Percentiles rank a stretch among this genome's conserved stretches.
phyloP scores from a whole-genome alignment of 1,140 invertebrate genomes.

The Drosophila oshimai region DNA sequence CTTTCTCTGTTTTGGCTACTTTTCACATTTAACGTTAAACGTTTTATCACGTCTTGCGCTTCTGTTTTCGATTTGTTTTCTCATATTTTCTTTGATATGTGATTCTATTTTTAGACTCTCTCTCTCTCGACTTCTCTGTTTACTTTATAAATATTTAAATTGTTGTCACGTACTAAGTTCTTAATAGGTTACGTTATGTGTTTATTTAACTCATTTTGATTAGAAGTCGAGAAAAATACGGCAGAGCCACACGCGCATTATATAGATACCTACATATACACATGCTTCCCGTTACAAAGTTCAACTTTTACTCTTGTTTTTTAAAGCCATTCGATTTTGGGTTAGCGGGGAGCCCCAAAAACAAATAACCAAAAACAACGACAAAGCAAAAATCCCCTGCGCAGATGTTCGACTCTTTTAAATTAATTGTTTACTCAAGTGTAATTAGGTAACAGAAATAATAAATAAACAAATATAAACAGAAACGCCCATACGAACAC shows the following conservation, averaged over 20 bases:
- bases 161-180: constrained; percentile 81
- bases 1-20: constrained; percentile 42
- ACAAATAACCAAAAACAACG: background rate
- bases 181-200: constrained; percentile 82
- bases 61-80: constrained; percentile 45
- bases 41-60: constrained; percentile 69
- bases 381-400: constrained; percentile 11
- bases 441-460: constrained; percentile 41
- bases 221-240: constrained; percentile 69
- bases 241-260: constrained; percentile 13
- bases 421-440: constrained; percentile 51
- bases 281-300: too few relatives aligned
- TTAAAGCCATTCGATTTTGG: background rate
- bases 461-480: constrained; percentile 21
- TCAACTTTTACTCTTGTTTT: constrained; percentile 12
- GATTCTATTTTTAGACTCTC: constrained; percentile 68
- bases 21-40: constrained; percentile 62
- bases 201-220: constrained; percentile 81
- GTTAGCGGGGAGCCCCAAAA: background rate
- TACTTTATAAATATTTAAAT: constrained; percentile 81
- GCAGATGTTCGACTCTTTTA: constrained; percentile 33
- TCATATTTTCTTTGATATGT: constrained; percentile 71
- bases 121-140: constrained; percentile 59
- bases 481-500: background rate
- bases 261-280: too few relatives aligned